These are phyloP conservation scores for Danio aesculapii DNA, from an alignment of 2,797 vertebrate genomes.

Conservation along the genomic window DNA sequence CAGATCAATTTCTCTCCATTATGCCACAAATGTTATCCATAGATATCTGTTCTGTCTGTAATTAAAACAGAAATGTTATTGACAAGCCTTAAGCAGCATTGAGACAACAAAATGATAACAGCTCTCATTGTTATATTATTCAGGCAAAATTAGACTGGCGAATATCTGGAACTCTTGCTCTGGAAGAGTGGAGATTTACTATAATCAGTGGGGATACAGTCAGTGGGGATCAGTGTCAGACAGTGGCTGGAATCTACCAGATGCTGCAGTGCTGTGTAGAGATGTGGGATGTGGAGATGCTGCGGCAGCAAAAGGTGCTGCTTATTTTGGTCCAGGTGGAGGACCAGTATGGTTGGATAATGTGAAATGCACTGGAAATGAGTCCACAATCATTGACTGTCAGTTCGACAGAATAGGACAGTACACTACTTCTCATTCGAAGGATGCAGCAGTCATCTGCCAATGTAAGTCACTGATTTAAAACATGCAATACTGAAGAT, in stretches of 20 bases:
- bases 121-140: background rate
- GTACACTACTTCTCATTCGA: accelerated
- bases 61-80: background rate
- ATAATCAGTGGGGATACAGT: accelerated
- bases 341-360: background rate
- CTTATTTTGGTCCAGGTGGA: background rate
- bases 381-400: background rate
- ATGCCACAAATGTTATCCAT: background rate
- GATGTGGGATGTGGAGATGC: conserved; percentile 67
- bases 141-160: conserved; percentile 1
- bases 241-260: conserved; percentile 61
- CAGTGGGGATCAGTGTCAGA: conserved; percentile 30
- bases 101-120: background rate
- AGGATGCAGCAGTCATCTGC: conserved; percentile 19
- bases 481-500: too few relatives aligned
- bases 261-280: conserved; percentile 42
- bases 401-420: background rate
- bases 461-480: background rate
- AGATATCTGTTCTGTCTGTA: background rate
- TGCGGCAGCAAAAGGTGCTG: conserved; percentile 42
- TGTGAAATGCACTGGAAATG: background rate
- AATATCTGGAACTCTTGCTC: background rate
- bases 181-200: conserved; percentile 30
- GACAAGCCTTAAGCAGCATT: background rate
- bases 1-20: too few relatives aligned